Base-by-base conservation (phyloP, 2,113 vertebrate genomes). In the Leiothrix lutea region DNA sequence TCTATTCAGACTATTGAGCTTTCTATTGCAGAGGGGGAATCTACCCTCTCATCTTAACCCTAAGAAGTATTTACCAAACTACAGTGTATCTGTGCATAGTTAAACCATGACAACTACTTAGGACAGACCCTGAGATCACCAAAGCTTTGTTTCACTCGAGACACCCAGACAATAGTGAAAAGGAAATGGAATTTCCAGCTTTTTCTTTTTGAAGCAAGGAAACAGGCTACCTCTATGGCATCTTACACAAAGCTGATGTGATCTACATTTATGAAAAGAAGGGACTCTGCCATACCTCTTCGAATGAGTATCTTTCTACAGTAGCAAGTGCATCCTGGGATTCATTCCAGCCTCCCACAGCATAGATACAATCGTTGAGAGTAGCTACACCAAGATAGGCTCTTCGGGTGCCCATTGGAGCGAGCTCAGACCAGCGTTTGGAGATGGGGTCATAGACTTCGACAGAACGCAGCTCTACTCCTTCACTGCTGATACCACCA, bases 331-430 rank as follows among this genome's bases (percentile, higher is more conserved):
- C 98, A 42, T 99, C 99, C 92, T 99, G 98, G 8, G 98, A 98
- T 94, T 99, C 99, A 40, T 99, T 99, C 98, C 99, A 99, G 65
- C 99, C 99, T 53, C 99, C 99, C 74, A 99, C 97, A 20, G 99
- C 99, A 40, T 99, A 99, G 89, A 99, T 98, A 69, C 98, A 99
- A 93, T 99, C 99, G 23, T 99, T 99, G 92, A 99, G 98, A 83
- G 98, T 98, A 90, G 99, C 98, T 11, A 99, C 98, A 13, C 99
- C 99, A 86, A 99, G 98, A n/a, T 99, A 99, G 0, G 99, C 99
- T 93, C 99, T 98, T 36, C 97, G 97, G 19, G 98, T 99, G 79
- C 97, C 97, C 99, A 99, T 99, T 26, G 98, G 97, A 14, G 99
- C 98, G 17, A 99, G 98, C 44, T 98, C 97, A 66, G 98, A 99